Conservation (phyloP, 2,797 vertebrate genomes). For the Rhinogobio ventralis region DNA sequence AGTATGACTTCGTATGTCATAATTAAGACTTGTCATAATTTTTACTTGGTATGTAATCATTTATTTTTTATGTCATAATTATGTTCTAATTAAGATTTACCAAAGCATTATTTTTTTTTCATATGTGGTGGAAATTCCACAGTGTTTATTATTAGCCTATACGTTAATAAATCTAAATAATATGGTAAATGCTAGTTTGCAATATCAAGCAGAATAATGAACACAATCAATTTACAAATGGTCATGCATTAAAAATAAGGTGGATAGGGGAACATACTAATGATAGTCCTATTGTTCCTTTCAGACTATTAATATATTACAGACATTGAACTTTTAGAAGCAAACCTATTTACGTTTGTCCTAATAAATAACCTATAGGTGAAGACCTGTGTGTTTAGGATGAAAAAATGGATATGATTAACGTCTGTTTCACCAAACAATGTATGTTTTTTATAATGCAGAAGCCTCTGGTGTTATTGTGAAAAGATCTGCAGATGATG, state of each 20-base stretch:
- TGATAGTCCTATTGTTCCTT: not conserved
- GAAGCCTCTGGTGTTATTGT: not conserved
- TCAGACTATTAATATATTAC: not conserved
- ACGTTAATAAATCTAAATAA: not conserved
- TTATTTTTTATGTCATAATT: too few species aligned
- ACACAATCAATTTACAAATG: not conserved
- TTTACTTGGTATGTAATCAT: too few species aligned
- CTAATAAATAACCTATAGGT: not conserved
- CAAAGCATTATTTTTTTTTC: not conserved
- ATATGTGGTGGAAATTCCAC: not conserved
- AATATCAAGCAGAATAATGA: not conserved
- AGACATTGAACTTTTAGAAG: not conserved
- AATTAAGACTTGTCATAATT: not conserved
- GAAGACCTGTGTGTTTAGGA: not conserved
- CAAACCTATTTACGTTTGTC: not conserved
- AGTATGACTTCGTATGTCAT: not conserved
- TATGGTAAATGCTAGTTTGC: not conserved
- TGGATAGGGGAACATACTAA: too few species aligned
- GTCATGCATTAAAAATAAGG: not conserved
- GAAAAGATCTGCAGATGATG: not conserved
- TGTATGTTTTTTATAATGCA: not conserved
- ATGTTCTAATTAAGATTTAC: not conserved
- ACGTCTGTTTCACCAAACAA: not conserved
- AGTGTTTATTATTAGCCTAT: not conserved
- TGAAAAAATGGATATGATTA: not conserved